Evolutionary conservation across 1,140 invertebrate species (phyloP).

Genomic region (Archivesica marissinica): DNA sequence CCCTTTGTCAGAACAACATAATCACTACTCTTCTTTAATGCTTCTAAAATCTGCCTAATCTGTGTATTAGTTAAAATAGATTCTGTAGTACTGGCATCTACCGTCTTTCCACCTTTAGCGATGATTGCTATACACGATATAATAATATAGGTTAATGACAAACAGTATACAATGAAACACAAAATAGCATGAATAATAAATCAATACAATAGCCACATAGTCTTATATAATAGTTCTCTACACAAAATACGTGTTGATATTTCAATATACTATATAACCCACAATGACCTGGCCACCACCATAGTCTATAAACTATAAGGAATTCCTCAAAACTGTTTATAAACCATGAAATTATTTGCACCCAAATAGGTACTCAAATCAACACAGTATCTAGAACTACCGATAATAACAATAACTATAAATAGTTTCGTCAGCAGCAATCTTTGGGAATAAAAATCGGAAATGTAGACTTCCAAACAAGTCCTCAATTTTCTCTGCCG

Average conservation of each 20-base stretch:
- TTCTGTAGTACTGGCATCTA: neutral
- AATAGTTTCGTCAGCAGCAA: too few relatives aligned
- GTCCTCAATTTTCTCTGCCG: too few relatives aligned
- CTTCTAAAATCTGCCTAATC: neutral
- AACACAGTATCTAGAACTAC: too few relatives aligned
- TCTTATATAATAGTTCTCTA: neutral
- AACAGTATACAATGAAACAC: neutral
- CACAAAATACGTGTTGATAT: neutral
- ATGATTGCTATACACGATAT: too few relatives aligned
- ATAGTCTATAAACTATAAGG: conserved; percentile 7
- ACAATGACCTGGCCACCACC: conserved; percentile 10
- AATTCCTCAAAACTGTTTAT: neutral
- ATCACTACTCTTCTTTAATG: neutral
- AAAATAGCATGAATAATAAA: neutral
- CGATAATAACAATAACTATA: too few relatives aligned
- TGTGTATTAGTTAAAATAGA: neutral
- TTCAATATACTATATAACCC: neutral
- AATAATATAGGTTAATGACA: too few relatives aligned
- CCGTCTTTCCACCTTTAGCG: neutral
- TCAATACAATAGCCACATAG: neutral
- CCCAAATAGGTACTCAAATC: too few relatives aligned
- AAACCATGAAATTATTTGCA: neutral
- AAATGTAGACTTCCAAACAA: too few relatives aligned
- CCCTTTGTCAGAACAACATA: neutral
- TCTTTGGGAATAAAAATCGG: too few relatives aligned